Base-by-base conservation (phyloP, 2,888 invertebrate species). In the Automeris io region DNA sequence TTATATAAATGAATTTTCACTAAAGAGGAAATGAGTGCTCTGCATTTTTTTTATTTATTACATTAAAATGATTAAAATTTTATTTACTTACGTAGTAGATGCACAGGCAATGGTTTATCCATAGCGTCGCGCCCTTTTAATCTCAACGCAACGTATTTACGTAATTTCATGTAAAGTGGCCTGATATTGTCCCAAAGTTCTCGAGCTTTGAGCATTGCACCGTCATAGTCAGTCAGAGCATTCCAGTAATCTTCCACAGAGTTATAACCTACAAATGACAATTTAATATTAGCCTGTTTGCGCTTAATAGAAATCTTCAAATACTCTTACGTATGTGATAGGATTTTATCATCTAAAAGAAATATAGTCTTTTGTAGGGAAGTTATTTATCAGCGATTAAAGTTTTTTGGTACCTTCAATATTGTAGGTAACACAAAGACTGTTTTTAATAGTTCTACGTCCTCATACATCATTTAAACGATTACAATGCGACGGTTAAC, bases 191-290 rank as follows among this genome's bases (percentile, higher is more conserved):
- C 76, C 89, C 90, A 90, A 22, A 90, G 57, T 45, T 78, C 77
- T n/a, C 88, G 68, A 0, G 87, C 88, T 47, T 85, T 81, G 8
- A 80, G 47, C 37, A 87, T 78, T 0, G 79, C 89, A 6, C 85
- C 83, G 57, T 85, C 81, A 47, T 86, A 87, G 45, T 90, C 89
- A 5, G 64, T 74, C 7, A 90, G 54, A 25, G 70, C 75, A 53
- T 89, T 88, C 90, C 90, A 90, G 56, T 90, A 90, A 22, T 77
- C 79, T 59, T 86, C 83, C 0, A 83, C 78, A 18, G 72, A 66
- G 35, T 70, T 71, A 48, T 72, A 75, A 41, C 68, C 88, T 86
- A 51, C 18, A n/a, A n/a, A n/a, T n/a, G n/a, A n/a, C n/a, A n/a
- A n/a, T n/a, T n/a, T n/a, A n/a, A n/a, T n/a, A n/a, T n/a, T n/a